A percentile compares a stretch with the other conserved stretches of the same genome.
These are phyloP conservation scores for Coleophora flavipennella DNA, from an alignment of 2,888 invertebrate species.

Conservation along the genomic window DNA sequence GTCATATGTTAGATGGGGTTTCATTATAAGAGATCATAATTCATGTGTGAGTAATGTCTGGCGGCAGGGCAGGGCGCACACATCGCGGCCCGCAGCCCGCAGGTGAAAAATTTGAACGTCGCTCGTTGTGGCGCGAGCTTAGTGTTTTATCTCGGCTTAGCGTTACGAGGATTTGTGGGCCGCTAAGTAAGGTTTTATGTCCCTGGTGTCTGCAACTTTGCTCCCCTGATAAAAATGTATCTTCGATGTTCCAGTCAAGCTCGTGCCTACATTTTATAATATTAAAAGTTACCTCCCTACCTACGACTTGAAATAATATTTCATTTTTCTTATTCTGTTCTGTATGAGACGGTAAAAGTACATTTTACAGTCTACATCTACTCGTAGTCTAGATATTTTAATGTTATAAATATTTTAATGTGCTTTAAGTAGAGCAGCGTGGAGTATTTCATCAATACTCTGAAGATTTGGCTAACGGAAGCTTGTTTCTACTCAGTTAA, in stretches of 20 bases:
- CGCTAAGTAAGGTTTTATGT: constrained; percentile 71
- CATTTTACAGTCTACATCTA: no score
- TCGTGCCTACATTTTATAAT: constrained; percentile 6
- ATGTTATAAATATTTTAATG: no score
- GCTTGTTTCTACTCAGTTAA: no score
- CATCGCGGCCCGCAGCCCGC: constrained; percentile 39
- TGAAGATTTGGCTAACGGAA: no score
- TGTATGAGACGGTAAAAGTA: no score
- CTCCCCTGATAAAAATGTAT: constrained; percentile 43
- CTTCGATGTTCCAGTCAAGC: constrained; percentile 9
- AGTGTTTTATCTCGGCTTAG: constrained; percentile 71
- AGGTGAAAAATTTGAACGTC: constrained; percentile 66
- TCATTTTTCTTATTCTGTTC: no score
- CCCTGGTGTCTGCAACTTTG: constrained; percentile 56
- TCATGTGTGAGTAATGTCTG: constrained; percentile 62
- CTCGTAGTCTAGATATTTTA: no score
- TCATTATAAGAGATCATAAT: constrained; percentile 60
- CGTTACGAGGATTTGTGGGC: constrained; percentile 71
- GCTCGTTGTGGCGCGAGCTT: constrained; percentile 60
- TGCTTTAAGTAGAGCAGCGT: no score
- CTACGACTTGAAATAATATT: no score
- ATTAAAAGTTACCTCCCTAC: constrained; percentile 2
- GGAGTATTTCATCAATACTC: no score
- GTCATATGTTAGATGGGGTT: constrained; percentile 44
- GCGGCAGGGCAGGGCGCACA: constrained; percentile 31